phyloP scores from a whole-genome alignment of 2,888 invertebrate genomes.

The Thymelicus lineola region DNA sequence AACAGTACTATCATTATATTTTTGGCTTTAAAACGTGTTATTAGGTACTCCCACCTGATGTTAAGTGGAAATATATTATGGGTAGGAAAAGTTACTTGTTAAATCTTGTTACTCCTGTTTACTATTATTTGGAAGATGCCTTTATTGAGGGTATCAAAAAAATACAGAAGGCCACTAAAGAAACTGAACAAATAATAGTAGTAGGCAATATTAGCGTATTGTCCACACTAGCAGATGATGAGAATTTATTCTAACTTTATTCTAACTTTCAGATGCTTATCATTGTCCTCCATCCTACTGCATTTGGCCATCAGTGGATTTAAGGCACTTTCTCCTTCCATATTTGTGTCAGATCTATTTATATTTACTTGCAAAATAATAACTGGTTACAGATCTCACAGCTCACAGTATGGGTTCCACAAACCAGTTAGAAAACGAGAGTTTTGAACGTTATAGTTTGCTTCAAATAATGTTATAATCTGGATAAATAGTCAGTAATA shows the following conservation, averaged over 20 bases:
- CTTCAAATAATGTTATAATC: background rate
- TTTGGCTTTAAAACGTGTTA: too few species aligned
- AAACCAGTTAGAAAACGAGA: slow-evolving; percentile 31
- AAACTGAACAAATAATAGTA: too few species aligned
- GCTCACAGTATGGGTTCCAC: slow-evolving; percentile 6
- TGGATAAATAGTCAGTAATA: background rate
- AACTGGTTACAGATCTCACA: slow-evolving; percentile 18
- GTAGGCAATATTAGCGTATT: too few species aligned
- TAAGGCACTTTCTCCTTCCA: slow-evolving; percentile 18
- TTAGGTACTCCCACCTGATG: too few species aligned
- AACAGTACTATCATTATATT: too few species aligned
- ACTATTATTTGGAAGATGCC: too few species aligned
- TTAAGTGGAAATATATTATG: too few species aligned
- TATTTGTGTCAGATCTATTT: slow-evolving; percentile 28
- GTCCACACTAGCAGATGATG: background rate
- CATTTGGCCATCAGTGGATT: background rate
- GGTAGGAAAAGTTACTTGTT: too few species aligned
- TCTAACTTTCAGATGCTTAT: slow-evolving; percentile 2
- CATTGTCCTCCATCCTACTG: slow-evolving; percentile 3
- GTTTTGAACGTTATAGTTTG: slow-evolving; percentile 13
- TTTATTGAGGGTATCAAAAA: too few species aligned
- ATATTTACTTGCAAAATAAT: slow-evolving; percentile 27
- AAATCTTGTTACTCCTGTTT: too few species aligned
- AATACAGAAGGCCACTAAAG: too few species aligned
- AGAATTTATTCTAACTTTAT: background rate